Evolutionary conservation across 2,797 vertebrate genomes (phyloP).

Genomic region (Orestias chungarensis): DNA sequence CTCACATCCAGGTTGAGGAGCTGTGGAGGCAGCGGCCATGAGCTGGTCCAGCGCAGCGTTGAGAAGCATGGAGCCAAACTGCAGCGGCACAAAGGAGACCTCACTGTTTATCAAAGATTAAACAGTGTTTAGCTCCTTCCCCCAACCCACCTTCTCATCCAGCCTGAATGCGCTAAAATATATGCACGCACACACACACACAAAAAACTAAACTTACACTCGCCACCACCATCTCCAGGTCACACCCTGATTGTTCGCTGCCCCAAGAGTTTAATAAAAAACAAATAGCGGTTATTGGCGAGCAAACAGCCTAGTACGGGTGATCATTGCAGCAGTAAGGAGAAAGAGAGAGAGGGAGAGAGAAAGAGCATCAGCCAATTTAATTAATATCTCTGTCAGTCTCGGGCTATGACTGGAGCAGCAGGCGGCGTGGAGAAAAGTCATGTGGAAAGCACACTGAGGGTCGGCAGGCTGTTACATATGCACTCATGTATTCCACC

Average conservation of each 20-base stretch:
- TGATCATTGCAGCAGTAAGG: conserved; percentile 50
- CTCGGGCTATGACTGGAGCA: conserved; percentile 45
- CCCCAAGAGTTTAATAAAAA: conserved; percentile 76
- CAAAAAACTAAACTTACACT: conserved; percentile 11
- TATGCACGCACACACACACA: conserved; percentile 6
- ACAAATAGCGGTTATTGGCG: conserved; percentile 77
- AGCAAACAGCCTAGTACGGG: conserved; percentile 67
- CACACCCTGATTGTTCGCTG: conserved; percentile 70
- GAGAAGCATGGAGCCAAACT: conserved; percentile 53
- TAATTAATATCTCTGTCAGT: conserved; percentile 70
- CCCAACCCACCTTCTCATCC: conserved; percentile 25
- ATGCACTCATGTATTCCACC: conserved; percentile 15
- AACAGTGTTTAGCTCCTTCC: conserved; percentile 65
- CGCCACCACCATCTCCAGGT: conserved; percentile 36
- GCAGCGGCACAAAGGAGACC: conserved; percentile 65
- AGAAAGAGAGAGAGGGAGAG: conserved; percentile 27
- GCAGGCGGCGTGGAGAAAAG: conserved; percentile 20
- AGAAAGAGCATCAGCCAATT: conserved; percentile 61
- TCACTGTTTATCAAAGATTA: conserved; percentile 79
- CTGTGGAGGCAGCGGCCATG: conserved; percentile 46
- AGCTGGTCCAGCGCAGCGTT: conserved; percentile 30
- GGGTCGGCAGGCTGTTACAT: conserved; percentile 1
- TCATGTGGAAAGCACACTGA: conserved; percentile 27
- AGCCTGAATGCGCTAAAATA: conserved; percentile 27
- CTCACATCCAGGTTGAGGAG: conserved; percentile 65